Evolutionary conservation across 1,140 invertebrate genomes (phyloP).

Genomic region (Drosophila santomea): DNA sequence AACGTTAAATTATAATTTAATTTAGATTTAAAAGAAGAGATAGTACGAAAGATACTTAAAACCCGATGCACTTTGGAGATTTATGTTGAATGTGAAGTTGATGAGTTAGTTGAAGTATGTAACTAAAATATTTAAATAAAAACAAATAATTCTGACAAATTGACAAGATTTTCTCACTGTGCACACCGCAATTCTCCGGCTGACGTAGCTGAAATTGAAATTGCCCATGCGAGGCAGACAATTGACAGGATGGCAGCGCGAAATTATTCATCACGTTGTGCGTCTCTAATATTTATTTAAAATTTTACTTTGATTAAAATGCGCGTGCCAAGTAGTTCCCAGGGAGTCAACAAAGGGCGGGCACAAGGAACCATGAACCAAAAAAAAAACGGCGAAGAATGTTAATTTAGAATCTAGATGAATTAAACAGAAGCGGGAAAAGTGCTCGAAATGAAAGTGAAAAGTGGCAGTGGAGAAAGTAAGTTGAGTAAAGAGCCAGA

Average conservation of each 20-base stretch:
- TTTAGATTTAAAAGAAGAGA: too few species aligned
- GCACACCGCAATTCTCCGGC: neutral
- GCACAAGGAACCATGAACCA: neutral
- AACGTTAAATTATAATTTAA: neutral
- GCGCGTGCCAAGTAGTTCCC: slow-evolving; percentile 59
- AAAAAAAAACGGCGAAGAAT: slow-evolving; percentile 3
- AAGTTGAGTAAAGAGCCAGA: slow-evolving; percentile 15
- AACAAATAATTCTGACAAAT: too few species aligned
- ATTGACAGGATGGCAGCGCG: slow-evolving; percentile 29
- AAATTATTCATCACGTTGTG: slow-evolving; percentile 70
- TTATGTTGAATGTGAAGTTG: too few species aligned
- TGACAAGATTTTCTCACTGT: neutral
- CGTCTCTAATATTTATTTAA: slow-evolving; percentile 76
- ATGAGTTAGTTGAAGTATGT: too few species aligned
- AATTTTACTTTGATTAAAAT: slow-evolving; percentile 80
- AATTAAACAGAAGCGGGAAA: slow-evolving; percentile 60
- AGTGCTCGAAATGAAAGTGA: slow-evolving; percentile 1
- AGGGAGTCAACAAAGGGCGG: slow-evolving; percentile 36
- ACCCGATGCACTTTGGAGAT: too few species aligned
- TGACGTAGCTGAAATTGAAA: slow-evolving; percentile 61
- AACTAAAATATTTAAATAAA: too few species aligned
- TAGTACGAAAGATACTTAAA: too few species aligned
- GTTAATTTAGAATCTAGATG: slow-evolving; percentile 52
- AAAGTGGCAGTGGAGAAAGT: slow-evolving; percentile 11
- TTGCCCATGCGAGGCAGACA: slow-evolving; percentile 57